Percentiles rank a stretch among this genome's conserved stretches.
Conservation (phyloP, 2,113 vertebrate species). For the Oreochromis niloticus region DNA sequence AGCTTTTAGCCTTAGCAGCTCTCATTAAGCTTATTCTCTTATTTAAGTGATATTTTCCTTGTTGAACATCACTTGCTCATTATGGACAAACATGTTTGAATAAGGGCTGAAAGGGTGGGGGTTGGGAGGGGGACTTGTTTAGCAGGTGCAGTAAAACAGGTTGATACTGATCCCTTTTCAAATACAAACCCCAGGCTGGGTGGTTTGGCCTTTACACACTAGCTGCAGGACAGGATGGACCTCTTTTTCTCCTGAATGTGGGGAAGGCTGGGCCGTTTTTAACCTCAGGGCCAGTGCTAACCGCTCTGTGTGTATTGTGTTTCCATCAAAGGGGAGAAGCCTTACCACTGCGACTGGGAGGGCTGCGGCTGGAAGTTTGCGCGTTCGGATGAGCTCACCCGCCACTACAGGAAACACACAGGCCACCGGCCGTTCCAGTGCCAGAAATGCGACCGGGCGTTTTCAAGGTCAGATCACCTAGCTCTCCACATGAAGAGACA, state of each 20-base stretch:
- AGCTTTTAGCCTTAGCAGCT: not conserved
- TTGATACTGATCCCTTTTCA: slow-evolving; percentile 62
- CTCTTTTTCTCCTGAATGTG: slow-evolving; percentile 35
- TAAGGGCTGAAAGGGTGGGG: slow-evolving; percentile 2
- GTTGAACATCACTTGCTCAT: not conserved
- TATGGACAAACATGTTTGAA: not conserved
- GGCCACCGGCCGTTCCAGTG: slow-evolving; percentile 98
- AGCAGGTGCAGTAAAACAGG: slow-evolving; percentile 58
- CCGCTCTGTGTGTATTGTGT: slow-evolving; percentile 46
- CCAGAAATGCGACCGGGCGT: slow-evolving; percentile 94
- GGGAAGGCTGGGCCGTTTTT: slow-evolving; percentile 9
- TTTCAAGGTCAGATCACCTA: slow-evolving; percentile 97
- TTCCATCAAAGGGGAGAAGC: slow-evolving; percentile 87
- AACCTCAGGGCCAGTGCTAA: slow-evolving; percentile 34
- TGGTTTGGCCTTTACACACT: slow-evolving; percentile 15
- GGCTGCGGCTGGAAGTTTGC: slow-evolving; percentile 99
- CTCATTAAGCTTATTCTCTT: not conserved
- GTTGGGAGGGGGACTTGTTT: slow-evolving; percentile 7
- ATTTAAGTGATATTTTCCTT: not conserved
- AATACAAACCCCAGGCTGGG: slow-evolving; percentile 38
- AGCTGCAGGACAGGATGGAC: slow-evolving; percentile 51
- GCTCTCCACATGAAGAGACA: slow-evolving; percentile 99
- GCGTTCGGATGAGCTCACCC: slow-evolving; percentile 95
- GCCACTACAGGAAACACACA: slow-evolving; percentile 98
- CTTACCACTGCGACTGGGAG: slow-evolving; percentile 99